Base-by-base conservation (phyloP, 2,888 invertebrate species). In the Drosophila anomalipes region DNA sequence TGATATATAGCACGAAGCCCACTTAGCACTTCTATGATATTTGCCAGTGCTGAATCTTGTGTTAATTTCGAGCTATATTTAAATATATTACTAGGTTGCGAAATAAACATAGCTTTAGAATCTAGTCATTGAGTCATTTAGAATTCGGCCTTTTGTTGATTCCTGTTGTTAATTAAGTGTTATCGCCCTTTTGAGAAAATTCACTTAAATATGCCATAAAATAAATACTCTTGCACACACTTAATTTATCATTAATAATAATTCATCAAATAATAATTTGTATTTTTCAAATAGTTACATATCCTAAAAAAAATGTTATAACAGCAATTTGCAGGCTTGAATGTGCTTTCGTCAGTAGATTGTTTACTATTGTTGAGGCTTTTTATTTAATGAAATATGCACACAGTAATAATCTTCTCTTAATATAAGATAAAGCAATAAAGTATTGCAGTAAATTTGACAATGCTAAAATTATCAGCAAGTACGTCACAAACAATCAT, bases 11-110 rank as follows among this genome's bases (percentile, higher is more conserved):
- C 28, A 47, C 39, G 28, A 35, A 19, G 2, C 26, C 9, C 63
- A 70, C 32, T 62, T 70, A 59, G 58, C 78, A 71, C 44, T 47
- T 59, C 49, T 44, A 32, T 9, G 26, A 47, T 28, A 37, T 76
- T 57, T 5, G n/a, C 16, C 26, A 16, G 12, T 61, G 9, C 16
- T 28, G 32, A 41, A 33, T 35, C 37, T 19, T 39, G 14, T 49
- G 10, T 32, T 33, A 14, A n/a, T 44, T 52, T 41, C 12, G 14
- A 33, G 28, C n/a, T 41, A 26, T 64, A 30, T 57, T 58, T 64
- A 41, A 53, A 78, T 32, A 72, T 3, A 52, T 52, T 52, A 52
- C 19, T 19, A 39, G 32, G 37, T 32, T 63, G 9, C 33, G 41
- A 62, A 53, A 60, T 69, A 52, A 53, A n/a, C 53, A 52, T 69